Evolutionary conservation across 2,797 vertebrate genomes (phyloP).

Genomic region (Pseudochirops cupreus): DNA sequence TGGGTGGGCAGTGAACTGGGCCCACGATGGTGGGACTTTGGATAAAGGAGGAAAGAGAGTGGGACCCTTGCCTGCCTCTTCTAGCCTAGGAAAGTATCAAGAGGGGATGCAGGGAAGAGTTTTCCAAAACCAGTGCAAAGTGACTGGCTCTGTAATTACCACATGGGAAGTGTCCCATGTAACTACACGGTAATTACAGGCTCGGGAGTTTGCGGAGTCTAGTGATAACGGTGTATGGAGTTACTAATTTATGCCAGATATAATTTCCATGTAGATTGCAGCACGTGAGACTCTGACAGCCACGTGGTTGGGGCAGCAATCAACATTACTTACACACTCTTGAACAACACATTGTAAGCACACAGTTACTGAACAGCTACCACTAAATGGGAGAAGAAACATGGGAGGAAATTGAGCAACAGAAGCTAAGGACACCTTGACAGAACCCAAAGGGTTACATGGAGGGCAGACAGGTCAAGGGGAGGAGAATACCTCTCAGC

Average conservation of each 20-base stretch:
- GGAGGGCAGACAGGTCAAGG: not conserved
- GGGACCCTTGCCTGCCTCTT: not conserved
- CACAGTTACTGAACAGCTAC: not conserved
- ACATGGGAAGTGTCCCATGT: slow-evolving; percentile 59
- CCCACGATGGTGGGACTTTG: not conserved
- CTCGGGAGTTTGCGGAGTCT: slow-evolving; percentile 66
- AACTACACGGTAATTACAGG: slow-evolving; percentile 77
- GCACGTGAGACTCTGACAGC: slow-evolving; percentile 76
- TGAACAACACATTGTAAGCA: slow-evolving; percentile 25
- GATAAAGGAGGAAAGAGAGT: not conserved
- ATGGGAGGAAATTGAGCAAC: not conserved
- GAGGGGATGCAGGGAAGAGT: not conserved
- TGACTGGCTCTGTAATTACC: slow-evolving; percentile 11
- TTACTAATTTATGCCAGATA: slow-evolving; percentile 78
- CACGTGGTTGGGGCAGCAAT: slow-evolving; percentile 74
- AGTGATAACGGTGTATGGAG: slow-evolving; percentile 64
- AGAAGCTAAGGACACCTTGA: slow-evolving; percentile 16
- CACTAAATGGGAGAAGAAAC: not conserved
- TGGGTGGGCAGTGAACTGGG: not conserved
- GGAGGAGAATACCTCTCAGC: not conserved
- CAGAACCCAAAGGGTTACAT: slow-evolving; percentile 51
- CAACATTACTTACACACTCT: slow-evolving; percentile 69
- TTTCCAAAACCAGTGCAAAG: not conserved
- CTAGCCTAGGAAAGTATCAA: not conserved
- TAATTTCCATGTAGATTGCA: slow-evolving; percentile 78